These are phyloP conservation scores for Drosophila tripunctata DNA, from an alignment of 2,888 invertebrate species.

Conservation along the genomic window DNA sequence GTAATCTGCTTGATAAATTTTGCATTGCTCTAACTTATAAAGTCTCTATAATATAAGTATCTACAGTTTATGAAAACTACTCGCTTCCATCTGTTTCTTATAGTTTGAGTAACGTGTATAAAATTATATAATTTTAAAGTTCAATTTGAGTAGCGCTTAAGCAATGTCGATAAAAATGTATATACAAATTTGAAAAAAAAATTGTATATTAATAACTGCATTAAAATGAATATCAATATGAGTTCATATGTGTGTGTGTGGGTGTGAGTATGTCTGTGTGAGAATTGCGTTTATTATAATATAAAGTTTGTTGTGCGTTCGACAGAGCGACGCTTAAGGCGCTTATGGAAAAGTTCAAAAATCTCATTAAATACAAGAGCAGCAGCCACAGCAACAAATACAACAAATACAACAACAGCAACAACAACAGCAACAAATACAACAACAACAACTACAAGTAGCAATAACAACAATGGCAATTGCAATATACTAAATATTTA, in stretches of 20 bases:
- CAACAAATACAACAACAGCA: constrained; percentile 32
- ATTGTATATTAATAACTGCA: not conserved
- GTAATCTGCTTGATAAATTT: too few relatives aligned
- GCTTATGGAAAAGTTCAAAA: constrained; percentile 74
- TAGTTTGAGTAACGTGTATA: too few relatives aligned
- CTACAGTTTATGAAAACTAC: too few relatives aligned
- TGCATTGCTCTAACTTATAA: too few relatives aligned
- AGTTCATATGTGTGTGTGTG: not conserved
- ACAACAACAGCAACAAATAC: constrained; percentile 22
- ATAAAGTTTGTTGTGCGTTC: constrained; percentile 31
- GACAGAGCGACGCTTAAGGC: constrained; percentile 63
- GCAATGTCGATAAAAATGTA: not conserved
- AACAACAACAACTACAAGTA: constrained; percentile 33
- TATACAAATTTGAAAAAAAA: not conserved
- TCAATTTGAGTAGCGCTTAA: too few relatives aligned
- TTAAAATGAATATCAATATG: constrained; percentile 3
- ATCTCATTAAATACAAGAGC: constrained; percentile 72
- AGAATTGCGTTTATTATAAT: constrained; percentile 11
- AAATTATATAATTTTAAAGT: not conserved
- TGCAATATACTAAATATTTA: constrained; percentile 75
- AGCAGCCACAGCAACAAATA: constrained; percentile 29
- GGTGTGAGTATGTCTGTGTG: constrained; percentile 4
- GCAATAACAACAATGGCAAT: constrained; percentile 43
- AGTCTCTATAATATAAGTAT: too few relatives aligned
- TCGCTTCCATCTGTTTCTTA: too few relatives aligned